Evolutionary conservation across 2,113 vertebrate genomes (phyloP).

Genomic region (Urocolius indicus): DNA sequence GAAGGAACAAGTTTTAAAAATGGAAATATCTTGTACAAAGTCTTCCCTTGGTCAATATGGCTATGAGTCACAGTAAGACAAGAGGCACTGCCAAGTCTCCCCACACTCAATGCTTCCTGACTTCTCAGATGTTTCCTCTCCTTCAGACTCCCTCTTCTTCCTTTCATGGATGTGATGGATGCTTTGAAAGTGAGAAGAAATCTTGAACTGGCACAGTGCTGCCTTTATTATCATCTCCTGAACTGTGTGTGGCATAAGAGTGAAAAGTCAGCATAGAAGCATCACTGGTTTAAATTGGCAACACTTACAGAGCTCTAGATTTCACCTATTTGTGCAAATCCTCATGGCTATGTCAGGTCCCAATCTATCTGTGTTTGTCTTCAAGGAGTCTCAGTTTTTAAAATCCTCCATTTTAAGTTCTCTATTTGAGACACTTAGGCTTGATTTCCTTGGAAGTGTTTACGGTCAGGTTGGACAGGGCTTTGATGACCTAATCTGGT

Average conservation of each 20-base stretch:
- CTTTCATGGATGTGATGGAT: background rate
- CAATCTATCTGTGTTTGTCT: background rate
- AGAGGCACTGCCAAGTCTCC: background rate
- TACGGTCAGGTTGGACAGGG: background rate
- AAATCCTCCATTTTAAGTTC: background rate
- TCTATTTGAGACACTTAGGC: background rate
- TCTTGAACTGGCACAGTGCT: background rate
- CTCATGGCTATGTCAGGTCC: background rate
- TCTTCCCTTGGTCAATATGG: background rate
- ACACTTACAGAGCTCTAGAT: background rate
- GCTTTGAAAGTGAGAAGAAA: background rate
- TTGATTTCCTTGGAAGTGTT: background rate
- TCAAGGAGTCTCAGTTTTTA: background rate
- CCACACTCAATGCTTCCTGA: background rate
- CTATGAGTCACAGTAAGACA: background rate
- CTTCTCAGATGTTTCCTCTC: background rate
- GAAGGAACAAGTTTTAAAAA: background rate
- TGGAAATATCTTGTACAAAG: background rate
- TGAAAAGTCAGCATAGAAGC: background rate
- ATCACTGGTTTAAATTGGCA: background rate
- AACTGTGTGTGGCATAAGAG: background rate
- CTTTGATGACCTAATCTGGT: background rate
- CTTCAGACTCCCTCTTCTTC: background rate
- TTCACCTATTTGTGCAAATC: background rate
- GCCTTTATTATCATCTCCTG: background rate